A percentile compares a stretch with the other conserved stretches of the same genome.
These are phyloP conservation scores for Lysiphlebus fabarum DNA, from an alignment of 1,140 invertebrate species.

Conservation along the genomic window DNA sequence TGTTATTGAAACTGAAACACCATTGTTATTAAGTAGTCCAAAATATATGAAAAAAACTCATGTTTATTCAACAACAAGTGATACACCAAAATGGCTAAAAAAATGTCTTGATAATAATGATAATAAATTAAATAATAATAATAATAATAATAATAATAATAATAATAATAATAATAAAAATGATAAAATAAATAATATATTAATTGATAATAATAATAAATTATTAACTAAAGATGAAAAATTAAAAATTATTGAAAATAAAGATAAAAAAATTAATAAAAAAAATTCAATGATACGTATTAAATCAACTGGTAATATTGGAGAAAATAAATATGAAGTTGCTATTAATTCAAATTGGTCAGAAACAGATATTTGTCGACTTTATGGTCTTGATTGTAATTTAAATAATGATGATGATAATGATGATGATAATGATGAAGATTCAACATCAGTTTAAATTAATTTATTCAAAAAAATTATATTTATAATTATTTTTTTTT, in stretches of 20 bases:
- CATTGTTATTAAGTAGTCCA: slow-evolving; percentile 39
- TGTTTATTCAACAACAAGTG: slow-evolving; percentile 34
- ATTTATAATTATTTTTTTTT: slow-evolving; percentile 2
- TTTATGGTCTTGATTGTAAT: slow-evolving; percentile 35
- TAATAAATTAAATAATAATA: slow-evolving; percentile 19
- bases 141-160: slow-evolving; percentile 13
- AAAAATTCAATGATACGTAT: slow-evolving; percentile 41
- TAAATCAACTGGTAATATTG: slow-evolving; percentile 33
- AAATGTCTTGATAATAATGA: slow-evolving; percentile 38
- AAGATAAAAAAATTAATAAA: slow-evolving; percentile 15
- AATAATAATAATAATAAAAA: slow-evolving; percentile 26
- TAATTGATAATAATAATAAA: slow-evolving; percentile 17
- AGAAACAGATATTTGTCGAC: slow-evolving; percentile 31
- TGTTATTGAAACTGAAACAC: slow-evolving; percentile 47
- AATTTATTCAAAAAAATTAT: slow-evolving; percentile 7
- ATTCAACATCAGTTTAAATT: slow-evolving; percentile 48
- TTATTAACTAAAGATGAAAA: slow-evolving; percentile 20
- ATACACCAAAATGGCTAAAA: slow-evolving; percentile 47
- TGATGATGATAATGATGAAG: slow-evolving; percentile 34
- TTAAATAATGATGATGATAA: background rate
- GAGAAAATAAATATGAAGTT: slow-evolving; percentile 36
- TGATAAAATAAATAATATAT: background rate
- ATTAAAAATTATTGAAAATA: slow-evolving; percentile 22
- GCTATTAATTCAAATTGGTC: slow-evolving; percentile 37
- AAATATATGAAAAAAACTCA: slow-evolving; percentile 45